Evolutionary conservation across 2,888 invertebrate species (phyloP).

Genomic region (Euplexia lucipara): DNA sequence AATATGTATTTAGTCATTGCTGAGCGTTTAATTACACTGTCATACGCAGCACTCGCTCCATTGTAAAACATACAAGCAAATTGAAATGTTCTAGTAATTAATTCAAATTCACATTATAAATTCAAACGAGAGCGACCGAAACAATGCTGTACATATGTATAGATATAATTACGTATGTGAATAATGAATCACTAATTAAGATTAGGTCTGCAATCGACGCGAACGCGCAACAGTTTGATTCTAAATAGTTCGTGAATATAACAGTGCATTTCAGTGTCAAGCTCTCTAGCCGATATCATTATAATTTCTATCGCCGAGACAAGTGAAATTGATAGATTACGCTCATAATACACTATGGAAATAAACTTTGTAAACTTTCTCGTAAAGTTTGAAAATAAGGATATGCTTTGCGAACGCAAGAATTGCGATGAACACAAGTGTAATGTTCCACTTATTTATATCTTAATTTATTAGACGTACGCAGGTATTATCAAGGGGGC

Average conservation of each 20-base stretch:
- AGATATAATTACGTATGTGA: constrained; percentile 22
- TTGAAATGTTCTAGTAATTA: constrained; percentile 46
- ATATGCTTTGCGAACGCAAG: too few relatives aligned
- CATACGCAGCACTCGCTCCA: constrained; percentile 28
- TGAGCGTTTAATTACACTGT: constrained; percentile 32
- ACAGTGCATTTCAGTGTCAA: not conserved
- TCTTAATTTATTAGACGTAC: too few relatives aligned
- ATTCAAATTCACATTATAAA: constrained; percentile 55
- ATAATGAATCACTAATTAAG: constrained; percentile 56
- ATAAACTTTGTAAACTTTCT: too few relatives aligned
- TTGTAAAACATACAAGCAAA: constrained; percentile 34
- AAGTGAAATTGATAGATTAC: constrained; percentile 13
- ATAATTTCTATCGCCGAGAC: constrained; percentile 6
- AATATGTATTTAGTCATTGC: constrained; percentile 25
- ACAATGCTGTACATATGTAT: constrained; percentile 39
- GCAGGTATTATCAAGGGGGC: too few relatives aligned
- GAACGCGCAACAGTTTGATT: constrained; percentile 18
- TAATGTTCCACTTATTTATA: too few relatives aligned
- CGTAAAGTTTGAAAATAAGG: too few relatives aligned
- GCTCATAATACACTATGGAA: not conserved
- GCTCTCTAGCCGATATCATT: not conserved
- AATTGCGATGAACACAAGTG: too few relatives aligned
- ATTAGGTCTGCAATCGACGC: constrained; percentile 38
- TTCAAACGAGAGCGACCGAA: constrained; percentile 47
- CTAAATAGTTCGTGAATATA: constrained; percentile 33